phyloP scores from a whole-genome alignment of 1,140 invertebrate genomes.

The Listronotus oregonensis region DNA sequence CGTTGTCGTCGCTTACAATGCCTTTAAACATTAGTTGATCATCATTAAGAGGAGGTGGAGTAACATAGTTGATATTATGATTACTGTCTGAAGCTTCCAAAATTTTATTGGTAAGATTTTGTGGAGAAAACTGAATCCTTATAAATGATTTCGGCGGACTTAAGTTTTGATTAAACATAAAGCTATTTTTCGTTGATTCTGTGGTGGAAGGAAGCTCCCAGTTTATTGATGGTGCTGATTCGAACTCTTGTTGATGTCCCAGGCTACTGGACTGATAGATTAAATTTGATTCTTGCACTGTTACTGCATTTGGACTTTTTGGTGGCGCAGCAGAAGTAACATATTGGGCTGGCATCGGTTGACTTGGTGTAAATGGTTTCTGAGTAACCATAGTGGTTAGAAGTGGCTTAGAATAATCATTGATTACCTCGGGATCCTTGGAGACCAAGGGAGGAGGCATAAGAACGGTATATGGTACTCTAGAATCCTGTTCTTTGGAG shows the following conservation, averaged over 20 bases:
- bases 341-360: constrained; percentile 3
- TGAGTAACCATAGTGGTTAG: constrained; percentile 42
- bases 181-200: constrained; percentile 21
- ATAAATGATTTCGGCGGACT: constrained; percentile 39
- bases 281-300: constrained; percentile 65
- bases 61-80: constrained; percentile 46
- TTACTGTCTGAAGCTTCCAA: constrained; percentile 43
- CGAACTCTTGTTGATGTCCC: constrained; percentile 56
- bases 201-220: constrained; percentile 51
- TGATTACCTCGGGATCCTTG: constrained; percentile 40
- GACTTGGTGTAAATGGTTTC: constrained; percentile 7
- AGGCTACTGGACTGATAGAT: constrained; percentile 65
- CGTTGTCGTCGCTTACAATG: constrained; percentile 55
- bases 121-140: constrained; percentile 37
- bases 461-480: constrained; percentile 66
- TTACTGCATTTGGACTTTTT: constrained; percentile 44
- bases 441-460: constrained; percentile 68
- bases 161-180: constrained; percentile 27
- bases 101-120: constrained; percentile 33
- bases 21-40: constrained; percentile 52
- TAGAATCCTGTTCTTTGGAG: constrained; percentile 56
- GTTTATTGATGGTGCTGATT: constrained; percentile 44
- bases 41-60: constrained; percentile 40
- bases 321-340: constrained; percentile 41
- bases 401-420: constrained; percentile 34